Conservation (phyloP, 2,888 invertebrate species). For the Pyrochroa serraticornis region DNA sequence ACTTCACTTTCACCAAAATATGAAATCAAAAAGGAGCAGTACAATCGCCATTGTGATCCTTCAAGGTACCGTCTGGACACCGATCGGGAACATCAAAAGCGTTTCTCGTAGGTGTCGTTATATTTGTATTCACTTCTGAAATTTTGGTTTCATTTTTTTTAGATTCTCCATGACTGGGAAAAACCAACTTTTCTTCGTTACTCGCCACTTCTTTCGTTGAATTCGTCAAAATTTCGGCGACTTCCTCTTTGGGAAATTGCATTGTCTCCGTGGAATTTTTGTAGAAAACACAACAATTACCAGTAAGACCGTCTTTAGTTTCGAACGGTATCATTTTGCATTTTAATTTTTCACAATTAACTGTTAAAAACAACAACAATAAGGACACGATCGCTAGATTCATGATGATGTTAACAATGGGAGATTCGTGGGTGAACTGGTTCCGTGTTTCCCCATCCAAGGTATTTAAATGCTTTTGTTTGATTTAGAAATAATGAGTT, state of each 20-base stretch:
- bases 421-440: slow-evolving; percentile 13
- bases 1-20: too few species aligned
- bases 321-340: slow-evolving; percentile 23
- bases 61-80: slow-evolving; percentile 11
- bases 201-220: background rate
- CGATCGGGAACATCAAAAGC: slow-evolving; percentile 11
- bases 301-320: slow-evolving; percentile 21
- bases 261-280: slow-evolving; percentile 1
- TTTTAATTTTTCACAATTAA: slow-evolving; percentile 1
- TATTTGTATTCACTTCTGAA: background rate
- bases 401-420: slow-evolving; percentile 6
- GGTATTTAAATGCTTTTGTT: slow-evolving; percentile 19
- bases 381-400: slow-evolving; percentile 6
- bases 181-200: slow-evolving; percentile 1
- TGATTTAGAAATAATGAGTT: slow-evolving; percentile 15
- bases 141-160: background rate
- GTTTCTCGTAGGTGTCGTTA: slow-evolving; percentile 10
- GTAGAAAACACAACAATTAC: slow-evolving; percentile 20
- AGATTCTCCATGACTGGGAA: background rate
- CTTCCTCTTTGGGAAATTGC: slow-evolving; percentile 10
- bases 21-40: slow-evolving; percentile 9
- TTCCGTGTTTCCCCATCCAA: slow-evolving; percentile 6
- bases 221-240: slow-evolving; percentile 4
- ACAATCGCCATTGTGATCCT: slow-evolving; percentile 15
- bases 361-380: background rate